Conservation (phyloP, 2,888 invertebrate genomes). For the Phlogophora meticulosa region DNA sequence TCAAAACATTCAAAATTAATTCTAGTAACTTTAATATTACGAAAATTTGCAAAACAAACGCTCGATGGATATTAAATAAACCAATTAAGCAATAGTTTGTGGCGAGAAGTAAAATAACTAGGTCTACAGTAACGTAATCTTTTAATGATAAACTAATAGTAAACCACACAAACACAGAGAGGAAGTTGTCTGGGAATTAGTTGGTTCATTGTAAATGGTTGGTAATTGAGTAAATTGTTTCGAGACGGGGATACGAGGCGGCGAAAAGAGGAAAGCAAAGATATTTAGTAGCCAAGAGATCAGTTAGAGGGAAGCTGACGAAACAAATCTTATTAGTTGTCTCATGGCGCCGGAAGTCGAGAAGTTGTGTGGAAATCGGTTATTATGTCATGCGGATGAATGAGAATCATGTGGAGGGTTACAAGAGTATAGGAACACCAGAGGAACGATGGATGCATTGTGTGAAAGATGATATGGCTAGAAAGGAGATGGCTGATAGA, state of each 20-base stretch:
- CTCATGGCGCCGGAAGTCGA: no score
- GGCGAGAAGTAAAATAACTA: conserved; percentile 10
- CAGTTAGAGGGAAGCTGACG: no score
- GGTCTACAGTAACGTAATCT: conserved; percentile 18
- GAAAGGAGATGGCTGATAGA: no score
- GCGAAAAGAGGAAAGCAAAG: background rate
- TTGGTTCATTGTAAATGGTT: conserved; percentile 33
- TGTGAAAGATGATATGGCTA: no score
- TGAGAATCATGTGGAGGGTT: no score
- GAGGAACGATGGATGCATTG: no score
- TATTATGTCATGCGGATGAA: no score
- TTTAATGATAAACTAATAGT: conserved; percentile 15
- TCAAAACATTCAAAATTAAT: conserved; percentile 31
- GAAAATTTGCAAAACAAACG: conserved; percentile 34
- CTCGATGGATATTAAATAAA: conserved; percentile 15
- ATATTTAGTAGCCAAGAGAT: background rate
- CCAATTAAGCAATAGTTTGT: conserved; percentile 22
- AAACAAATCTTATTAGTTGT: no score
- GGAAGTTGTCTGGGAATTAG: conserved; percentile 52
- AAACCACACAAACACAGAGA: conserved; percentile 20
- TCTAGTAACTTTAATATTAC: conserved; percentile 35
- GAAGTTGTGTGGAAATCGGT: no score
- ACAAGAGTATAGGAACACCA: no score
- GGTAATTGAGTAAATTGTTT: conserved; percentile 21
- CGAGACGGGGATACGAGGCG: no score